These are phyloP conservation scores for Phocoena sinus DNA, from an alignment of 2,113 vertebrate species.

Conservation along the genomic window DNA sequence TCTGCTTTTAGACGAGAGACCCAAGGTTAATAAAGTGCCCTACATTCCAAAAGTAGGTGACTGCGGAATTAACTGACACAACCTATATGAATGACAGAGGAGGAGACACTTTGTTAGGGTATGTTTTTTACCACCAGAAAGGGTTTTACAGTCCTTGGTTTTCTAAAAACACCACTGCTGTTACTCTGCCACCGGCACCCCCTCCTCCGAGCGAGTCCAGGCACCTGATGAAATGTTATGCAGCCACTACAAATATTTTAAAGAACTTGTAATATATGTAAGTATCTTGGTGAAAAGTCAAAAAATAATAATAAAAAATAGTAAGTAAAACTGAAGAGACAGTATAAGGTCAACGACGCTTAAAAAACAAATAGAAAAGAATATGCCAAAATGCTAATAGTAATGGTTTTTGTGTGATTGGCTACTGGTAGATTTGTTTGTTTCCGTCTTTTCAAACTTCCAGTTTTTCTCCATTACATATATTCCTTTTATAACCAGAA, in stretches of 20 bases:
- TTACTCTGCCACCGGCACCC: no score
- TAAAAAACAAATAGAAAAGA: background rate
- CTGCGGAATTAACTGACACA: background rate
- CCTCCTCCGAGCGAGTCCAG: background rate
- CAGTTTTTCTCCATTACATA: background rate
- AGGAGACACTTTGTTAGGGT: background rate
- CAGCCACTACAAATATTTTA: background rate
- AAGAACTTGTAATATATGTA: background rate
- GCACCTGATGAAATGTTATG: background rate
- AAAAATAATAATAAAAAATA: background rate
- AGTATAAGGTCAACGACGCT: background rate
- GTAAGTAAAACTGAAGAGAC: background rate
- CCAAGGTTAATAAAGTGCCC: background rate
- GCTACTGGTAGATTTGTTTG: background rate
- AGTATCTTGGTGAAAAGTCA: background rate
- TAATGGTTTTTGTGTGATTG: background rate
- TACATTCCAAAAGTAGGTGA: background rate
- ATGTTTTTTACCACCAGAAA: background rate
- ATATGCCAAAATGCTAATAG: background rate
- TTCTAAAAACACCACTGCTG: background rate
- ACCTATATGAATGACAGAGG: background rate
- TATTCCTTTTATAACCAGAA: background rate
- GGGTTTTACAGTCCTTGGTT: background rate
- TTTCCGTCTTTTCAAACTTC: background rate
- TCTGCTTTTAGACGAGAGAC: background rate